Percentiles rank a stretch among this genome's conserved stretches.
These are phyloP conservation scores for Mesocentrotus franciscanus DNA, from an alignment of 53 echinoderm and acorn worm genomes.

Conservation along the genomic window DNA sequence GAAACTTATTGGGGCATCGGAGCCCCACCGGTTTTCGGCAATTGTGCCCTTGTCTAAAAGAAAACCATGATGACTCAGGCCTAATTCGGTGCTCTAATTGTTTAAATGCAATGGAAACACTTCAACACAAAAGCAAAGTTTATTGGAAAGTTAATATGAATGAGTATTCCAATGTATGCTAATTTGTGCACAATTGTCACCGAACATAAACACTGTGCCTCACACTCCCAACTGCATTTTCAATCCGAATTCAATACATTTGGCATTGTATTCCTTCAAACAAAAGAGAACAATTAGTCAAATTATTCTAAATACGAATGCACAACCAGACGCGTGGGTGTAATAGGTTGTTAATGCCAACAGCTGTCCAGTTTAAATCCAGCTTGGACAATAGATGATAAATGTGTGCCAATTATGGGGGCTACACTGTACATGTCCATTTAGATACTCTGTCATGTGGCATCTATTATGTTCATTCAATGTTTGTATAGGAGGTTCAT, in stretches of 20 bases:
- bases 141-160: neutral
- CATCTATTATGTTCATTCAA: neutral
- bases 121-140: neutral
- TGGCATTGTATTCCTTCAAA: neutral
- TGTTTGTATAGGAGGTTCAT: neutral
- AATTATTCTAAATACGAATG: neutral
- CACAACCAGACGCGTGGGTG: neutral
- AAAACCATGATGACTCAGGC: too few relatives aligned
- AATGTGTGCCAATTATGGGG: neutral
- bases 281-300: neutral
- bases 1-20: too few relatives aligned
- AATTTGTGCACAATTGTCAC: neutral
- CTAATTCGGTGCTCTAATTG: too few relatives aligned
- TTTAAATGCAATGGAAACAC: too few relatives aligned
- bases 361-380: neutral
- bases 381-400: neutral
- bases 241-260: neutral
- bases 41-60: too few relatives aligned
- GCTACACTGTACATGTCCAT: neutral
- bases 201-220: neutral
- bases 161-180: too few relatives aligned
- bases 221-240: neutral
- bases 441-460: neutral
- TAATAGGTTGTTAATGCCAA: neutral
- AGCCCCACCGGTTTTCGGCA: too few relatives aligned